These are phyloP conservation scores for Ricordea florida DNA, from an alignment of 92 coral and sea anemone species.

Conservation along the genomic window DNA sequence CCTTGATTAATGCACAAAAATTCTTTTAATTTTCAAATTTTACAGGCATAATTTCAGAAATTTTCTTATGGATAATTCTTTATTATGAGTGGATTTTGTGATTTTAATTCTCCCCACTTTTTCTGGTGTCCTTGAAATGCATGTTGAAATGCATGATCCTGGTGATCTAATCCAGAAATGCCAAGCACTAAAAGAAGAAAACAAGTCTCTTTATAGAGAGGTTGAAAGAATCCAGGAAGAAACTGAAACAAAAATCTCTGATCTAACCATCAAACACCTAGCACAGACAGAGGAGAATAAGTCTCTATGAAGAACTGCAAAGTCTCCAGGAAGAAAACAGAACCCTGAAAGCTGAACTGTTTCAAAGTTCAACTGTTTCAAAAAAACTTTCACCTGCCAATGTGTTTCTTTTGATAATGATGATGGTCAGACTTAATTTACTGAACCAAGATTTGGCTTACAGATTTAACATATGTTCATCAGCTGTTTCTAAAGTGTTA, in stretches of 20 bases:
- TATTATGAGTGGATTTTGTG: neutral
- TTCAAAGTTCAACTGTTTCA: constrained; percentile 14
- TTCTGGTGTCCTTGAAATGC: neutral
- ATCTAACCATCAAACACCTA: neutral
- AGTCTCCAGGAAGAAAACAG: constrained; percentile 19
- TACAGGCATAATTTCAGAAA: neutral
- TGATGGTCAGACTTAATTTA: constrained; percentile 25
- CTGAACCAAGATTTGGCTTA: constrained; percentile 38
- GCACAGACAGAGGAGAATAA: neutral
- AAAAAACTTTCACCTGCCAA: constrained; percentile 1
- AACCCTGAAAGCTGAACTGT: neutral
- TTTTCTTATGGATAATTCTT: neutral
- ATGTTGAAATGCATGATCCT: constrained; percentile 4
- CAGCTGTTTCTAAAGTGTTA: neutral
- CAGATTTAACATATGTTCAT: constrained; percentile 14
- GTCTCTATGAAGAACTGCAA: constrained; percentile 18
- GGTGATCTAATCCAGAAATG: constrained; percentile 3
- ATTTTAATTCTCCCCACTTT: neutral
- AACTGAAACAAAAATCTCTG: neutral
- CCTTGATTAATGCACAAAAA: neutral
- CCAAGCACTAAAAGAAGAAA: constrained; percentile 6
- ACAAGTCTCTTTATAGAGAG: too few relatives aligned
- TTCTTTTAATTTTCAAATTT: constrained; percentile 2
- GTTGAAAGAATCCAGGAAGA: too few relatives aligned
- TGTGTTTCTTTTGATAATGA: constrained; percentile 25